Evolutionary conservation across 2,888 invertebrate genomes (phyloP).

Genomic region (Kuschelorhynchus macadamiae): DNA sequence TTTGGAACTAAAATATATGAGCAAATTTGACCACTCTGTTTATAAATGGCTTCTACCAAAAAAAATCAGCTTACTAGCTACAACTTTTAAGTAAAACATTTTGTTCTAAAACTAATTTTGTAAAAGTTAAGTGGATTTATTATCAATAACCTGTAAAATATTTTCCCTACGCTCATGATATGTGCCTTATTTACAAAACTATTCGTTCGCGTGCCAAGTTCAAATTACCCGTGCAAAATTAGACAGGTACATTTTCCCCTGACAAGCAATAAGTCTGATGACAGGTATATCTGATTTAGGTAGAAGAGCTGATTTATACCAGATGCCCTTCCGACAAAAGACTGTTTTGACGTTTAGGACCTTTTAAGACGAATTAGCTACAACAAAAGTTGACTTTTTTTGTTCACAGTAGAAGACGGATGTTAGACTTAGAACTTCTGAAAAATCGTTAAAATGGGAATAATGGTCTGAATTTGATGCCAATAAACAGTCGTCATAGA

Average conservation of each 20-base stretch:
- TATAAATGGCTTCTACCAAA: too few species aligned
- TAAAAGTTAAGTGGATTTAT: too few species aligned
- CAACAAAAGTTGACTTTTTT: constrained; percentile 17
- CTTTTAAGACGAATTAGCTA: constrained; percentile 13
- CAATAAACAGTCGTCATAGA: too few species aligned
- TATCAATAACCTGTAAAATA: too few species aligned
- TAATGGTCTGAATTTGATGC: too few species aligned
- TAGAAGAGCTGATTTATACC: constrained; percentile 17
- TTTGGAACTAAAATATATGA: too few species aligned
- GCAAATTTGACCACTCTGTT: too few species aligned
- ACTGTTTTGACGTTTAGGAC: constrained; percentile 23
- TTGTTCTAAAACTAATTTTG: too few species aligned
- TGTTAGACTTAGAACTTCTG: too few species aligned
- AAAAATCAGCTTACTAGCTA: too few species aligned
- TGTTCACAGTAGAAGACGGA: neutral
- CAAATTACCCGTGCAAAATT: constrained; percentile 12
- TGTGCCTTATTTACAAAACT: constrained; percentile 20
- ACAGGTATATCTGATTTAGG: constrained; percentile 22
- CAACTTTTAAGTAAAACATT: too few species aligned
- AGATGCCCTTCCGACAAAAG: constrained; percentile 11
- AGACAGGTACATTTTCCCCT: constrained; percentile 15
- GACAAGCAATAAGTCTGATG: constrained; percentile 12
- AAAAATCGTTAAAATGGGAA: too few species aligned
- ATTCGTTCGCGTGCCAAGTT: constrained; percentile 20
- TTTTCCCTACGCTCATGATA: constrained; percentile 13